Percentiles rank a stretch among this genome's conserved stretches.
These are phyloP conservation scores for Chrosomus eos DNA, from an alignment of 2,797 vertebrate genomes.

Conservation along the genomic window DNA sequence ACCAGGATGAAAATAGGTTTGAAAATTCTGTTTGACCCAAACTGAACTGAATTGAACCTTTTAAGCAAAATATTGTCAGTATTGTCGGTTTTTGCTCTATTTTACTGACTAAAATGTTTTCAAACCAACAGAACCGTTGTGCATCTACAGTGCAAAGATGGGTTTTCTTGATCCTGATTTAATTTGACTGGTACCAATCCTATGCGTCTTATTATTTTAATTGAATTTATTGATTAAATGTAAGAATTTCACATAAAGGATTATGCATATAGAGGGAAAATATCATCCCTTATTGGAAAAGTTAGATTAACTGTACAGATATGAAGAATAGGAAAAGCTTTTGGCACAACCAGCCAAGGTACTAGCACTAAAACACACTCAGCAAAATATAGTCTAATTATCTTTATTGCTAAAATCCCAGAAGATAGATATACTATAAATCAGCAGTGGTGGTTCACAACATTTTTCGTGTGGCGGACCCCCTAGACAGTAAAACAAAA, in stretches of 20 bases:
- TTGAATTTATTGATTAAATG: neutral
- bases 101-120: neutral
- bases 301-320: neutral
- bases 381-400: neutral
- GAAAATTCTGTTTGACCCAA: neutral
- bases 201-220: neutral
- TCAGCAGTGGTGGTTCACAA: neutral
- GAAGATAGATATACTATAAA: neutral
- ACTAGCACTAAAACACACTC: neutral
- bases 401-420: neutral
- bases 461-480: neutral
- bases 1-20: neutral
- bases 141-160: neutral
- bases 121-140: neutral
- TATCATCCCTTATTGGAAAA: neutral
- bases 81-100: neutral
- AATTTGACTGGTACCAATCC: neutral
- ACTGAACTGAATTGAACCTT: neutral
- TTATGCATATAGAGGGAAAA: neutral
- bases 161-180: neutral
- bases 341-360: neutral
- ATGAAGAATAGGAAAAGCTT: neutral
- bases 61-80: neutral
- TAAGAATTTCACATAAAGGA: neutral
- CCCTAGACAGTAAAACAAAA: neutral